phyloP scores from a whole-genome alignment of 2,113 vertebrate species.

The Mesocricetus auratus region DNA sequence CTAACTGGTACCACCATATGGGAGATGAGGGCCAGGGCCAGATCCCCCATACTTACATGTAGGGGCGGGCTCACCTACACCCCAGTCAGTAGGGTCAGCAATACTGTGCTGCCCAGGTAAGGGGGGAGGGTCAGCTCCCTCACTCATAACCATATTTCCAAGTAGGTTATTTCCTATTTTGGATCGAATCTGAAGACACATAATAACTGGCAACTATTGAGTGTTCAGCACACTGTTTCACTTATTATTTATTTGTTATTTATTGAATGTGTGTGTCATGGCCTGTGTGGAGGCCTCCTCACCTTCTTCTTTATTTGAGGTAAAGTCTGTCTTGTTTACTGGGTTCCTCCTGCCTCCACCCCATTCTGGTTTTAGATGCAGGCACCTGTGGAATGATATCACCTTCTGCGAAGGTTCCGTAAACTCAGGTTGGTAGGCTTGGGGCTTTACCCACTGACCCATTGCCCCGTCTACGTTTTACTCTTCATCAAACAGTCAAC shows the following conservation, averaged over 20 bases:
- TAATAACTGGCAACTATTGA: conserved; percentile 16
- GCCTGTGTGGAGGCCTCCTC: neutral
- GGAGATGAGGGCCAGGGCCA: no score
- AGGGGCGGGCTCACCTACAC: no score
- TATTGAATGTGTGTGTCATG: neutral
- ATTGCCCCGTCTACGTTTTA: neutral
- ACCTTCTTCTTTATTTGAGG: neutral
- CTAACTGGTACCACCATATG: no score
- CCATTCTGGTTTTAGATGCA: neutral
- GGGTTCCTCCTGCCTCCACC: neutral
- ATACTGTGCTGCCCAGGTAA: neutral
- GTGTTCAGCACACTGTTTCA: neutral
- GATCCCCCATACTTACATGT: no score
- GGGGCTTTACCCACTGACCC: neutral
- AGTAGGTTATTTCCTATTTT: conserved; percentile 35
- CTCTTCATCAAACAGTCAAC: neutral
- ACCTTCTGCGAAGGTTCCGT: neutral
- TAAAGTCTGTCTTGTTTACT: neutral
- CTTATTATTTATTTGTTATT: neutral
- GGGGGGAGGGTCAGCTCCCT: neutral
- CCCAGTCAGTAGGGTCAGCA: no score
- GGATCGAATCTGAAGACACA: neutral
- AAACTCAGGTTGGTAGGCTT: neutral
- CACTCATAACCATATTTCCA: neutral
- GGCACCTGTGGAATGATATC: neutral